Conservation (phyloP, 2,797 vertebrate genomes). For the Streptopelia turtur region DNA sequence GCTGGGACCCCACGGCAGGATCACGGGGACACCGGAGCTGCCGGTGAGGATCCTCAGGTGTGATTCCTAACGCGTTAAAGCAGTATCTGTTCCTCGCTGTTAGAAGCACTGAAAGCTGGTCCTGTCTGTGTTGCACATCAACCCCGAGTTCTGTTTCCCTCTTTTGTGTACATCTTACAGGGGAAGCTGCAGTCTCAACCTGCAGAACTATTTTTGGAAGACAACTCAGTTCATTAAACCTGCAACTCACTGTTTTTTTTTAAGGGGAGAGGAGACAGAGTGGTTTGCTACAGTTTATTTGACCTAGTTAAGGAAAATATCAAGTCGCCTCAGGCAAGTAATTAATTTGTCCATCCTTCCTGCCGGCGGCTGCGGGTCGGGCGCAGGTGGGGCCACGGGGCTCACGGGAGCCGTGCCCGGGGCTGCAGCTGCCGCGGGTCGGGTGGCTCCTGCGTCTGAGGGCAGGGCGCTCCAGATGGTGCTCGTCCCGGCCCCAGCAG, state of each 20-base stretch:
- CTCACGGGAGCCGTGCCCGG: neutral
- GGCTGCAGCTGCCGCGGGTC: constrained; percentile 13
- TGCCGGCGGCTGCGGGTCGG: neutral
- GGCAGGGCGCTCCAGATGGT: constrained; percentile 38
- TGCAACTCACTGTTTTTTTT: neutral
- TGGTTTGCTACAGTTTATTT: constrained; percentile 52
- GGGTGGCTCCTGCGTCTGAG: neutral
- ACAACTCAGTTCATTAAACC: constrained; percentile 3
- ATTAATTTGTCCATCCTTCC: constrained; percentile 55
- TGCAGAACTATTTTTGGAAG: neutral
- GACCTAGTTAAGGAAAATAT: constrained; percentile 65
- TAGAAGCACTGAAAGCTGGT: neutral
- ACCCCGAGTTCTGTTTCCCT: neutral
- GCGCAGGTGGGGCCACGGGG: constrained; percentile 6
- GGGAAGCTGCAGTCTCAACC: neutral
- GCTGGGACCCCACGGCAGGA: neutral
- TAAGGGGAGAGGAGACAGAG: neutral
- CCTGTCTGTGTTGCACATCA: rapidly evolving
- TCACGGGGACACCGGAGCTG: neutral
- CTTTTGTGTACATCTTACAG: neutral
- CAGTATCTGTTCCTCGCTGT: neutral
- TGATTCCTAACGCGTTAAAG: neutral
- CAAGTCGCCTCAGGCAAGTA: constrained; percentile 49
- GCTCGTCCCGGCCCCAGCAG: neutral
- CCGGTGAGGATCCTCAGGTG: neutral